phyloP scores from a whole-genome alignment of 2,797 vertebrate species.

The Mus spretus region DNA sequence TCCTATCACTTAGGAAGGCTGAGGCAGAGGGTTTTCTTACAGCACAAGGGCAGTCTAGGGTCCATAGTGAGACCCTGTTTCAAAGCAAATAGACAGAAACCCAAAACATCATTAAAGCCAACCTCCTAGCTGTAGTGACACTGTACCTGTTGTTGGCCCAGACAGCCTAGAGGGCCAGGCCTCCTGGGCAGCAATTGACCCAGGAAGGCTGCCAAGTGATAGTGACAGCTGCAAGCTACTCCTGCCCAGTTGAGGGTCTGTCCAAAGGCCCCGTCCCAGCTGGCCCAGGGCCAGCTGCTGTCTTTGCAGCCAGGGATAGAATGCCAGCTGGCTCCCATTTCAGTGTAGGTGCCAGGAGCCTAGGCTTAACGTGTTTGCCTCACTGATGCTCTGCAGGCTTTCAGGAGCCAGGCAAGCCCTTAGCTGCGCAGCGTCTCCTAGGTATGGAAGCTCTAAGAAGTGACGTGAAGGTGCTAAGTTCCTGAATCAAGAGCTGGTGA shows the following conservation, averaged over 20 bases:
- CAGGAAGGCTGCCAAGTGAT: background rate
- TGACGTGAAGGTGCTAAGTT: background rate
- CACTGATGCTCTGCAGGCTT: background rate
- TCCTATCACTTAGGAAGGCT: background rate
- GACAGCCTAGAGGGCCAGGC: background rate
- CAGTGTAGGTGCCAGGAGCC: background rate
- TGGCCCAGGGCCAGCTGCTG: background rate
- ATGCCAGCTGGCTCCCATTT: background rate
- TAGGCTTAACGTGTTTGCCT: background rate
- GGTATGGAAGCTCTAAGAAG: background rate
- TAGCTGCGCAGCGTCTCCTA: background rate
- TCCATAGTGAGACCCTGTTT: background rate
- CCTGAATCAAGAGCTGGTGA: background rate
- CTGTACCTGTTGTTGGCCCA: background rate
- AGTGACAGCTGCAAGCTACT: background rate
- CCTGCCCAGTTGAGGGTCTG: slow-evolving; percentile 1
- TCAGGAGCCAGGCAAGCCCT: background rate
- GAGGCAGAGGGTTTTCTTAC: background rate
- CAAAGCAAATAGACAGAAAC: background rate
- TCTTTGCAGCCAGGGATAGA: background rate
- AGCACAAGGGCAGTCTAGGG: background rate
- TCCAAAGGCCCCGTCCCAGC: background rate
- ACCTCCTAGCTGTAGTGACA: background rate
- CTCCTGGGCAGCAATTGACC: background rate
- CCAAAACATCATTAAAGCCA: background rate